Base-by-base conservation (phyloP, 2,113 vertebrate genomes). In the Entomyzon cyanotis region DNA sequence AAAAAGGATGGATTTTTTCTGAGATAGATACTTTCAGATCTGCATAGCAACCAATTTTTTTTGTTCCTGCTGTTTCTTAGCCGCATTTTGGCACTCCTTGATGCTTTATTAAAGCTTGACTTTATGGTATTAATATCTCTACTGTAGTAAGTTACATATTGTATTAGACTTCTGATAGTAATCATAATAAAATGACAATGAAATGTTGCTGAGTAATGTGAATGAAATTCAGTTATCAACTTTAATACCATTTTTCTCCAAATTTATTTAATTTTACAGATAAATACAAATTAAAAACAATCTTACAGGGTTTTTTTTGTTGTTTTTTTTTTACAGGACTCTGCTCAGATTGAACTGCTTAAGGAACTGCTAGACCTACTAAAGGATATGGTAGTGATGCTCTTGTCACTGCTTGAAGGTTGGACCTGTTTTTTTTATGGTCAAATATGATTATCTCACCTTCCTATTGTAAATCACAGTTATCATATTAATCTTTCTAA, bases 341-440 rank as follows among this genome's bases (percentile, higher is more conserved):
- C 99, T 85, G 99, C 99, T 97, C 99, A 99, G 97, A 99, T 99
- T 97, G 99, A 99, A 96, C 96, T 99, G 95, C 97, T 99, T 96
- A 99, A 99, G 96, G 99, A 99, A 97, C 98, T 99, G 81, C 97
- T 99, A 96, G 99, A 99, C 97, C 98, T 99, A 67, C 98, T 99
- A 95, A 98, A 99, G 97, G 99, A 99, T 97, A 99, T 99, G 99
- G 99, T 99, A 79, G 99, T 99, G 97, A 99, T 99, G 99, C 98
- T 99, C 97, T 98, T 99, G 55, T 99, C 99, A 76, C 98, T 99
- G 90, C 98, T 99, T 93, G 99, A 99, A 99, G 99, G 99, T 99
- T 97, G 81, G 96, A 88, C 49, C 19, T 60, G 3, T 28, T 86
- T 93, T 68, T 46, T 91, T 88, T 85, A 22, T 65, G 10, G 21